Evolutionary conservation across 2,113 vertebrate genomes (phyloP).

Genomic region (Neodontobutis hainanensis): DNA sequence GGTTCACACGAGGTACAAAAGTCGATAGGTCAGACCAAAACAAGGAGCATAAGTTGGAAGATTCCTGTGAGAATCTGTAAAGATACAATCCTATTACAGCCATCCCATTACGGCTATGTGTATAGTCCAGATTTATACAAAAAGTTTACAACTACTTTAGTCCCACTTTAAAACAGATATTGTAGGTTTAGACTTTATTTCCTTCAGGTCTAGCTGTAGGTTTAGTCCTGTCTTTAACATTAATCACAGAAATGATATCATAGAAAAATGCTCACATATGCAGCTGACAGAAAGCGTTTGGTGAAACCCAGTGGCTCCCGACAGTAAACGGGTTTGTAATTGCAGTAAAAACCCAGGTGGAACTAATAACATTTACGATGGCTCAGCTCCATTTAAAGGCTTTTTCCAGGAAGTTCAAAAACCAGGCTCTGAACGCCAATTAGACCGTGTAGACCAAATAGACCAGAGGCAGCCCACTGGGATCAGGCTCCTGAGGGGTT

Average conservation of each 20-base stretch:
- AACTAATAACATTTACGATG: conserved; percentile 9
- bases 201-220: too few relatives aligned
- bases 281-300: background rate
- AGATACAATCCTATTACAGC: too few relatives aligned
- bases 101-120: too few relatives aligned
- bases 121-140: too few relatives aligned
- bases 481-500: background rate
- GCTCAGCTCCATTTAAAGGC: background rate
- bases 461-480: background rate
- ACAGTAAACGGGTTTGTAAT: conserved; percentile 3
- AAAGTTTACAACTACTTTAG: too few relatives aligned
- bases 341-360: conserved; percentile 10
- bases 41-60: too few relatives aligned
- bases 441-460: conserved; percentile 1
- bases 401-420: background rate
- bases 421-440: conserved; percentile 2
- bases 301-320: background rate
- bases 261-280: background rate
- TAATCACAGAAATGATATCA: too few relatives aligned
- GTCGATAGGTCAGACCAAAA: background rate
- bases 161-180: too few relatives aligned
- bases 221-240: too few relatives aligned
- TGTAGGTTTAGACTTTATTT: too few relatives aligned
- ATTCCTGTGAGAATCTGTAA: too few relatives aligned
- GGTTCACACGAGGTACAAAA: background rate